Evolutionary conservation across 30 jellyfish, hydroid and myxozoan genomes (phyloP).

Genomic region (Hydractinia echinata): DNA sequence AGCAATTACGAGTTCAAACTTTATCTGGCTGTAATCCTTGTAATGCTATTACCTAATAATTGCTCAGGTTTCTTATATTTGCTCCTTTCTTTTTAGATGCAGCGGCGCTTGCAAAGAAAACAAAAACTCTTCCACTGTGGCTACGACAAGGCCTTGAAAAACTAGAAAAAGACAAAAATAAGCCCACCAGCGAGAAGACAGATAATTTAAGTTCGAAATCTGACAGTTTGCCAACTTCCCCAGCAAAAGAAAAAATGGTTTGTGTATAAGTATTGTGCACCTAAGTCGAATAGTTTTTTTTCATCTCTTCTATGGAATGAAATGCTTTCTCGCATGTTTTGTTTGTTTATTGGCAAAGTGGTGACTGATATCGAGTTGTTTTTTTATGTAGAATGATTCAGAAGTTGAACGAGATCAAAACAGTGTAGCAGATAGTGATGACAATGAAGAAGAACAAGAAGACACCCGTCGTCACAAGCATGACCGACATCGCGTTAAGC

Average conservation of each 20-base stretch:
- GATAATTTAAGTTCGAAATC: background rate
- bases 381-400: conserved; percentile 33
- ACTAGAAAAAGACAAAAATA: conserved; percentile 61
- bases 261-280: too few species aligned
- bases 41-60: background rate
- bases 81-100: conserved; percentile 1
- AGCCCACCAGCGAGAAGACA: conserved; percentile 27
- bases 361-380: background rate
- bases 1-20: background rate
- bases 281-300: too few species aligned
- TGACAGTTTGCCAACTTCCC: conserved; percentile 17
- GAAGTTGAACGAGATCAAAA: conserved; percentile 44
- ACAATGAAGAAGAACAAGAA: background rate
- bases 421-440: background rate
- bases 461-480: background rate
- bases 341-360: background rate
- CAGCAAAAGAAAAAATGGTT: conserved; percentile 29
- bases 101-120: conserved; percentile 34
- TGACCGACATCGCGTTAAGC: too few species aligned
- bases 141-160: conserved; percentile 67
- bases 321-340: background rate
- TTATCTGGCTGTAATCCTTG: background rate
- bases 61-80: background rate
- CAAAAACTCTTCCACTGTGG: conserved; percentile 79
- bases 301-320: too few species aligned